A percentile compares a stretch with the other conserved stretches of the same genome.
Evolutionary conservation across 2,888 invertebrate genomes (phyloP).

Genomic region (Orchesella flavescens): DNA sequence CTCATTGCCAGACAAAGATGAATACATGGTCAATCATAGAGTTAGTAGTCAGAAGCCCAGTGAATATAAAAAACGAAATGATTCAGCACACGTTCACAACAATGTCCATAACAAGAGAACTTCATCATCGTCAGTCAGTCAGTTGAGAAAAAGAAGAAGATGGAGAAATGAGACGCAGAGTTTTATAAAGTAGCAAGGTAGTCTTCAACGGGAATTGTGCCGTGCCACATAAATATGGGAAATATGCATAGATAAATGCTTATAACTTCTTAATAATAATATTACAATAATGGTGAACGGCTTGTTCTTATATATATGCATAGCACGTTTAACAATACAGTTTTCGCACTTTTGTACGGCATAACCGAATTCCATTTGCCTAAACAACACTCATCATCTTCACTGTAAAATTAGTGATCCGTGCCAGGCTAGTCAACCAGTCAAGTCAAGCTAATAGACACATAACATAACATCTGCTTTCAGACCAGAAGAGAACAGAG

Average conservation of each 20-base stretch:
- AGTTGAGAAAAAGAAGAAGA: too few species aligned
- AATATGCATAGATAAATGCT: too few species aligned
- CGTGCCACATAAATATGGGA: slow-evolving; percentile 12
- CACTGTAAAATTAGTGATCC: too few species aligned
- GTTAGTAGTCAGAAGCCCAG: neutral
- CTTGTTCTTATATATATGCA: neutral
- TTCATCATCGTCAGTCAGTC: slow-evolving; percentile 39
- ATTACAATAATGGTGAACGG: neutral
- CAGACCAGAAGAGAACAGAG: too few species aligned
- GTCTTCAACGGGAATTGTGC: slow-evolving; percentile 19
- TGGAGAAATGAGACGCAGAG: slow-evolving; percentile 16
- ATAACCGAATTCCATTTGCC: neutral
- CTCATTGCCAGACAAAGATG: slow-evolving; percentile 22
- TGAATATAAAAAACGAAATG: slow-evolving; percentile 23
- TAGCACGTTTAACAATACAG: neutral
- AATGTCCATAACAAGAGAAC: slow-evolving; percentile 53
- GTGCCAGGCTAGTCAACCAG: too few species aligned
- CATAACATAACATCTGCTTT: too few species aligned
- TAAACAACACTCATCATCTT: neutral
- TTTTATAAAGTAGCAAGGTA: neutral
- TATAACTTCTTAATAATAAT: neutral
- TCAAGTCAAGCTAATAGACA: too few species aligned
- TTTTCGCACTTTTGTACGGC: neutral
- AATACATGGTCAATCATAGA: slow-evolving; percentile 16
- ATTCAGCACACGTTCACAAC: slow-evolving; percentile 57